These are phyloP conservation scores for Rhipidura dahli DNA, from an alignment of 2,113 vertebrate species.

Conservation along the genomic window DNA sequence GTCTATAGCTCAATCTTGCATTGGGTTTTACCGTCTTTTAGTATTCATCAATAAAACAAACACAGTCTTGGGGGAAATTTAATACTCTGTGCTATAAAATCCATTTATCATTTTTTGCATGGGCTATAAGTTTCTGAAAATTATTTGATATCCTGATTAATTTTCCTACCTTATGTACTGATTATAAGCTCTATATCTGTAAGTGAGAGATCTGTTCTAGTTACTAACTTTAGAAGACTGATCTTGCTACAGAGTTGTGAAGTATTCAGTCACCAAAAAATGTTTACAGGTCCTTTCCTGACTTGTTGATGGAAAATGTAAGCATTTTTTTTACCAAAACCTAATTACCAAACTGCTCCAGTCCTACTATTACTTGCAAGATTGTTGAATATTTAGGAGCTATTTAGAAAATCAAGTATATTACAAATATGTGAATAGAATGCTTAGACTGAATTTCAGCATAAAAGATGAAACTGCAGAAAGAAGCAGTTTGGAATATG, in stretches of 20 bases:
- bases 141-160: neutral
- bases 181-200: neutral
- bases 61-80: neutral
- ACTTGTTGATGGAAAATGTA: neutral
- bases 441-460: neutral
- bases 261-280: neutral
- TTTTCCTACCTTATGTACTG: neutral
- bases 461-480: neutral
- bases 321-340: neutral
- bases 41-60: neutral
- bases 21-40: neutral
- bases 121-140: neutral
- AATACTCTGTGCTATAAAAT: neutral
- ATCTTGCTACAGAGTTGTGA: neutral
- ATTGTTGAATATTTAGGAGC: neutral
- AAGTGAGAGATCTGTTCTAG: neutral
- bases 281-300: neutral
- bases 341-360: neutral
- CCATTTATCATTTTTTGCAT: neutral
- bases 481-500: neutral
- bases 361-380: neutral
- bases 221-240: neutral
- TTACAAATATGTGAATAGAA: neutral
- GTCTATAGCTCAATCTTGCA: neutral
- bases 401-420: neutral